A percentile compares a stretch with the other conserved stretches of the same genome.
Conservation (phyloP, 2,113 vertebrate species). For the Sarotherodon lohbergeri region DNA sequence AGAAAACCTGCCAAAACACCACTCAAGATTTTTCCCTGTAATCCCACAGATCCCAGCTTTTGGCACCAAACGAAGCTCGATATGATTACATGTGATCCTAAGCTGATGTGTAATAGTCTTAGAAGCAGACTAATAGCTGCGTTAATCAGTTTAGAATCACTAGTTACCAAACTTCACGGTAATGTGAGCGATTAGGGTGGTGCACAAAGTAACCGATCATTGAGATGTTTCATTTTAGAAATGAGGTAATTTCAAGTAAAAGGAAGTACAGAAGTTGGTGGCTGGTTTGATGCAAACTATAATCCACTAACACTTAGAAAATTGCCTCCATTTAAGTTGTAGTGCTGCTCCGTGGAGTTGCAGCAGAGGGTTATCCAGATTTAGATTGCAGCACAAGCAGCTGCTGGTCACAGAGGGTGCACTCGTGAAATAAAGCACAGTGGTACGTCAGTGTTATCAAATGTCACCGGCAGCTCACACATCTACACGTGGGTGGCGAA, state of each 20-base stretch:
- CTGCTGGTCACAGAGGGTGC: background rate
- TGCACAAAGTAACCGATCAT: background rate
- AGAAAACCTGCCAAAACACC: background rate
- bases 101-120: background rate
- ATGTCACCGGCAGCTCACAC: background rate
- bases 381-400: conserved; percentile 5
- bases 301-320: background rate
- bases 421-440: background rate
- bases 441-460: background rate
- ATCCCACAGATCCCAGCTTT: background rate
- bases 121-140: background rate
- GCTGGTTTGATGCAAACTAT: background rate
- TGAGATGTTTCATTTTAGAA: background rate
- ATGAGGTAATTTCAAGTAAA: background rate
- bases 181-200: background rate
- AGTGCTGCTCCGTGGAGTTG: background rate
- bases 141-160: background rate
- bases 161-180: background rate
- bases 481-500: background rate
- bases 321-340: background rate
- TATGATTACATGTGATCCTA: background rate
- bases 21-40: background rate
- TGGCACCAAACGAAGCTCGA: background rate
- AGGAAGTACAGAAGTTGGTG: background rate
- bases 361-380: background rate